Percentiles rank a stretch among this genome's conserved stretches.
Conservation (phyloP, 92 coral and sea anemone species). For the Palythoa grandis region DNA sequence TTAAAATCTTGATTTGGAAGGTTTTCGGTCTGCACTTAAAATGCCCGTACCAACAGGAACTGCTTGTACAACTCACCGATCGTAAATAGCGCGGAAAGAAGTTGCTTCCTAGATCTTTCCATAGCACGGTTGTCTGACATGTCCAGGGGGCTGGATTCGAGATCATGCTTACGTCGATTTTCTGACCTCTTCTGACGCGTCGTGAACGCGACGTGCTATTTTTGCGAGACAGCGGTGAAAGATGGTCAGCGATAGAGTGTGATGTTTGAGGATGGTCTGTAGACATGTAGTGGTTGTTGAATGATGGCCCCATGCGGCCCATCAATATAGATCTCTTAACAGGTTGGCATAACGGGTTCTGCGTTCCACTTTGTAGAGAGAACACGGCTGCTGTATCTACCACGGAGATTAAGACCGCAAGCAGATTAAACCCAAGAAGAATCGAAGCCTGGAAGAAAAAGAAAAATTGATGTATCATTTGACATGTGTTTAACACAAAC, state of each 20-base stretch:
- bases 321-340: conserved; percentile 70
- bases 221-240: conserved; percentile 6
- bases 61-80: conserved; percentile 58
- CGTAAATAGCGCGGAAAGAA: conserved; percentile 74
- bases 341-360: conserved; percentile 56
- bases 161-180: conserved; percentile 42
- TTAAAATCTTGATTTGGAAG: conserved; percentile 63
- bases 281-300: conserved; percentile 76
- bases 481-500: too few species aligned
- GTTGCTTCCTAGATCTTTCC: conserved; percentile 62
- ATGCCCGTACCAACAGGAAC: conserved; percentile 66
- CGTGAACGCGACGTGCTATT: conserved; percentile 3
- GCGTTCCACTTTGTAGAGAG: conserved; percentile 25
- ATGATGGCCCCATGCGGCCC: conserved; percentile 64
- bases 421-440: conserved; percentile 5
- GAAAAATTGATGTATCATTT: too few species aligned
- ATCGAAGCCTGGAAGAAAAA: conserved; percentile 11
- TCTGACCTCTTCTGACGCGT: conserved; percentile 32
- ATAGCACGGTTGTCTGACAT: conserved; percentile 58
- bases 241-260: conserved; percentile 38
- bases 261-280: conserved; percentile 51
- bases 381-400: conserved; percentile 42
- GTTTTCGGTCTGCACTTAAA: conserved; percentile 66
- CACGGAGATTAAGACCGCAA: conserved; percentile 8
- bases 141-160: conserved; percentile 70